Conservation (phyloP, 2,888 invertebrate species). For the Timema cristinae region DNA sequence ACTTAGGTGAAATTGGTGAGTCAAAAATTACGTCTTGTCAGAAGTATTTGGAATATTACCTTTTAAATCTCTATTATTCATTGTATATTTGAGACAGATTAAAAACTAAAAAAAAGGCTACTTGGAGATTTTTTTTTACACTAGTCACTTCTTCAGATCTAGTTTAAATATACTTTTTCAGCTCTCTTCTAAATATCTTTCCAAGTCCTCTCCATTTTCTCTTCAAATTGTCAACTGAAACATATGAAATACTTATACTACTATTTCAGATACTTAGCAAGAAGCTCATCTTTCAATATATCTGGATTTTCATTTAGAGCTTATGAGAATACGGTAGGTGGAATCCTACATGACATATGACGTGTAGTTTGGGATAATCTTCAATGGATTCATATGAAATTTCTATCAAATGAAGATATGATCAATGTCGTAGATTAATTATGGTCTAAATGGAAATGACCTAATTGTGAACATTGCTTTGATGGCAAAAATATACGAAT, state of each 20-base stretch:
- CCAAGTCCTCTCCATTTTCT: no score
- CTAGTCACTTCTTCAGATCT: no score
- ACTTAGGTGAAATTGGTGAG: no score
- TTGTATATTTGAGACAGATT: no score
- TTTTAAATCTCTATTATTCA: no score
- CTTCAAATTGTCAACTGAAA: no score
- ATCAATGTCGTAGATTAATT: not conserved
- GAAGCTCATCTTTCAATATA: not conserved
- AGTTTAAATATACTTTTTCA: no score
- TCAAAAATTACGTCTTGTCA: no score
- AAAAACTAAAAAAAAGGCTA: no score
- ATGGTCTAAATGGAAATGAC: not conserved
- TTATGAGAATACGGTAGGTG: not conserved
- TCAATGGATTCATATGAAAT: not conserved
- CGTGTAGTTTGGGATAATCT: not conserved
- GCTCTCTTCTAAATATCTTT: no score
- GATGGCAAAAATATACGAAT: constrained; percentile 1
- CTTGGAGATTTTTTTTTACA: no score
- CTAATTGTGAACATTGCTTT: not conserved
- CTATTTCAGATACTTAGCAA: constrained; percentile 5
- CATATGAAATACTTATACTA: not conserved
- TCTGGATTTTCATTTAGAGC: not conserved
- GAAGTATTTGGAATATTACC: no score
- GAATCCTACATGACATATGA: not conserved
- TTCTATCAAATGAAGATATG: not conserved